Percentiles rank a stretch among this genome's conserved stretches.
Evolutionary conservation across 2,113 vertebrate genomes (phyloP).

Genomic region (Irena cyanogastra): DNA sequence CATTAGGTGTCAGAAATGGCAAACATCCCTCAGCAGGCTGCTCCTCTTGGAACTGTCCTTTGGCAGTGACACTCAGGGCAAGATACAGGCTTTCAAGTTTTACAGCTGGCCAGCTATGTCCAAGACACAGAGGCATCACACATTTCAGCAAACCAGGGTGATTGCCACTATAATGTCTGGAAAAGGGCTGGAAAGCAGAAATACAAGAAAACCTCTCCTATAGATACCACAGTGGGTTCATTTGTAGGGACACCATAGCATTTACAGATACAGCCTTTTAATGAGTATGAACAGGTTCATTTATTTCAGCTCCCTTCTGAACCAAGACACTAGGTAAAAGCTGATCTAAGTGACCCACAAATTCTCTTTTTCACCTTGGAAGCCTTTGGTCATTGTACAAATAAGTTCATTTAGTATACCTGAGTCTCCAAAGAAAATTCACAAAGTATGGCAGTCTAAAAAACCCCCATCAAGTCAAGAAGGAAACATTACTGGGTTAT

Average conservation of each 20-base stretch:
- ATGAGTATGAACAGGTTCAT: neutral
- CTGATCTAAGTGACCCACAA: neutral
- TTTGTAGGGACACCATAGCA: neutral
- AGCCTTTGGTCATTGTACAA: neutral
- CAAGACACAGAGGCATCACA: neutral
- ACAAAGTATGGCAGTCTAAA: neutral
- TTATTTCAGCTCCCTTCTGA: neutral
- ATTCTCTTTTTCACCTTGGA: neutral
- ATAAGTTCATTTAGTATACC: neutral
- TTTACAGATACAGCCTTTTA: neutral
- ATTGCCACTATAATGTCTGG: neutral
- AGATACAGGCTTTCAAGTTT: neutral
- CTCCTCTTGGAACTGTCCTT: no score
- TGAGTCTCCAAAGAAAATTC: neutral
- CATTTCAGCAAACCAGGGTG: neutral
- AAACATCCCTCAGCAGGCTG: neutral
- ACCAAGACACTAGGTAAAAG: neutral
- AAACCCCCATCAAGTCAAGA: neutral
- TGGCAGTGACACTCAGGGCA: neutral
- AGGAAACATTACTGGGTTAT: neutral
- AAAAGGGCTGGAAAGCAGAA: neutral
- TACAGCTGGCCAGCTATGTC: neutral
- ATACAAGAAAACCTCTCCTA: conserved; percentile 10
- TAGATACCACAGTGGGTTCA: neutral
- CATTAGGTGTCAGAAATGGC: neutral